phyloP scores from a whole-genome alignment of 2,888 invertebrate species.

The Acronicta aceris region DNA sequence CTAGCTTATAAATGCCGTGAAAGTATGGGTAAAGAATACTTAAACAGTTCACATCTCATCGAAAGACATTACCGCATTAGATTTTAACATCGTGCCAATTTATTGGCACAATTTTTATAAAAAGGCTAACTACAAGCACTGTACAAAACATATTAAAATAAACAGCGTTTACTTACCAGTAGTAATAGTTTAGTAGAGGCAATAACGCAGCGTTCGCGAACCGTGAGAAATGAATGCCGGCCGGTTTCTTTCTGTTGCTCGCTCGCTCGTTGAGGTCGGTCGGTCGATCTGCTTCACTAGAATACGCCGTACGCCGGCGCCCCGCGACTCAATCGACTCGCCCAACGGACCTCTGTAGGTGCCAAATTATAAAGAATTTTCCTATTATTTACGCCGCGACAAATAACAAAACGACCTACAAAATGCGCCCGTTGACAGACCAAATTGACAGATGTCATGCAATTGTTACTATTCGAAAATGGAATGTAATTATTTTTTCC shows the following conservation, averaged over 20 bases:
- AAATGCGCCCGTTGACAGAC: constrained; percentile 64
- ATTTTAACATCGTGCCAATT: not conserved
- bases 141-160: constrained; percentile 25
- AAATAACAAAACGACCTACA: constrained; percentile 67
- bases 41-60: not conserved
- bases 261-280: constrained; percentile 74
- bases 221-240: constrained; percentile 85
- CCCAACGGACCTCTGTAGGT: constrained; percentile 78
- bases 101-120: not conserved
- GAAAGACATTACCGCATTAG: not conserved
- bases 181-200: constrained; percentile 62
- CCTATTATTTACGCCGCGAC: constrained; percentile 62
- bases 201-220: constrained; percentile 75
- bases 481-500: constrained; percentile 71
- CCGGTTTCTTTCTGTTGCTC: constrained; percentile 79
- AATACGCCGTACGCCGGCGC: constrained; percentile 76
- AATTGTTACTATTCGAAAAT: constrained; percentile 74
- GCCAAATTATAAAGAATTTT: constrained; percentile 70
- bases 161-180: constrained; percentile 69
- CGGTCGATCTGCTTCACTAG: constrained; percentile 83
- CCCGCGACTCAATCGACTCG: constrained; percentile 77
- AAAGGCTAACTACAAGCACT: not conserved
- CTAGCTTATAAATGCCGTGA: not conserved
- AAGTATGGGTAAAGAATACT: not conserved
- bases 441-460: constrained; percentile 68